Conservation (phyloP, 2,113 vertebrate genomes). For the Synodontis membranacea region DNA sequence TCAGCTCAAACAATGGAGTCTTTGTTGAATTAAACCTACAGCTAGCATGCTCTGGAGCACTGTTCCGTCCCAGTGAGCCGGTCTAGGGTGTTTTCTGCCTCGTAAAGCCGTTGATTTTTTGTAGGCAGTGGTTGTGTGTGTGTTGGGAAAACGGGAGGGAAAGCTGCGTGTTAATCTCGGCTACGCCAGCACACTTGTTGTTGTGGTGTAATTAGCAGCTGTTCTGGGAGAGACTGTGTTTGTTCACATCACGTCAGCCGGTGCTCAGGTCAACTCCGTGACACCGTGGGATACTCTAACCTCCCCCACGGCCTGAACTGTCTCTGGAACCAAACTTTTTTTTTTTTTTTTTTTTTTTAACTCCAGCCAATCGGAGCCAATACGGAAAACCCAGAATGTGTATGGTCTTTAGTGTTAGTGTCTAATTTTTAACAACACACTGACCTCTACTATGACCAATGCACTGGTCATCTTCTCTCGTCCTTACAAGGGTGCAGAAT, state of each 20-base stretch:
- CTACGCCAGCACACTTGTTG: conserved; percentile 24
- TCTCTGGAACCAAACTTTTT: neutral
- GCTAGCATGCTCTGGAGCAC: neutral
- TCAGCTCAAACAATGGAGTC: conserved; percentile 36
- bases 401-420: neutral
- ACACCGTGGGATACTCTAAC: conserved; percentile 19
- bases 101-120: conserved; percentile 2
- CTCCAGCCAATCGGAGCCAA: neutral
- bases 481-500: neutral
- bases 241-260: conserved; percentile 49
- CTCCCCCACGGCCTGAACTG: neutral
- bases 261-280: conserved; percentile 49
- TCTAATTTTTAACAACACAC: neutral
- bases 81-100: conserved; percentile 19
- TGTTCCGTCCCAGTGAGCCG: neutral
- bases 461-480: neutral
- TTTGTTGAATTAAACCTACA: conserved; percentile 46
- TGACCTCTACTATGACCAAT: neutral
- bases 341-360: no score
- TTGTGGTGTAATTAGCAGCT: conserved; percentile 38
- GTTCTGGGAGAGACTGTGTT: conserved; percentile 33
- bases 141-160: neutral
- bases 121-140: neutral
- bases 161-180: neutral
- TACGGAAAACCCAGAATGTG: neutral